Evolutionary conservation across 2,113 vertebrate genomes (phyloP), one percentile per base, ranked within the genome.

Genomic region (Connochaetes taurinus): DNA sequence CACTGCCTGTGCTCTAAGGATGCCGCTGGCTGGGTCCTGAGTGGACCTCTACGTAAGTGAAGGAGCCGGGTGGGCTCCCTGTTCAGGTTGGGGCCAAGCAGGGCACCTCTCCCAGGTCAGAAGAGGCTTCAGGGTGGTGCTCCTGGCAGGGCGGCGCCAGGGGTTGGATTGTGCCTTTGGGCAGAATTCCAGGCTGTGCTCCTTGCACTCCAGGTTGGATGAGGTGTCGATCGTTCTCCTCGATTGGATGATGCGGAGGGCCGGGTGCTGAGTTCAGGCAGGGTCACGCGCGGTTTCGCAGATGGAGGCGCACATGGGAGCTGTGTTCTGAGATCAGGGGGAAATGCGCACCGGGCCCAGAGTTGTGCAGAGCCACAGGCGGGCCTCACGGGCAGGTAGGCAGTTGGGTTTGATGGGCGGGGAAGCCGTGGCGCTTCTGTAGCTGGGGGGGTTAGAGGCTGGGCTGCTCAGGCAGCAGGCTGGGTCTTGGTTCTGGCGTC

Each of bases 211-310:
- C 60, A 50, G 62, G 8, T 74, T 23, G 87, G 43, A 31, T 40
- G 47, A 55, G 36, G 5, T 33, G 31, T 83, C 43, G 16, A 33
- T 1, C 31, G 5, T 15, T 11, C 3, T 71, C 6, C 40, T 29
- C 12, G 62, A 40, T 27, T 74, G 87, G 87, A 52, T 52, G 62
- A 33, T 3, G 17, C 6, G 1, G 1, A 2, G 6, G 1, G 21
- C n/a, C 0, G 6, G 15, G 43, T 33, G 33, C 74, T 10, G 11
- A 40, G 23, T 58, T 84, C 80, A 11, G 52, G 53, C 0, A 6
- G 23, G 31, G 0, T 4, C 17, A 17, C 2, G 7, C 0, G 1
- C 14, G 0, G 13, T 7, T 43, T n/a, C 2, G 2, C 31, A 3
- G 1, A 16, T 23, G 50, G 10, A 25, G 29, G 10, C 1, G 1